phyloP scores from a whole-genome alignment of 2,888 invertebrate genomes.

The Dryobota labecula region DNA sequence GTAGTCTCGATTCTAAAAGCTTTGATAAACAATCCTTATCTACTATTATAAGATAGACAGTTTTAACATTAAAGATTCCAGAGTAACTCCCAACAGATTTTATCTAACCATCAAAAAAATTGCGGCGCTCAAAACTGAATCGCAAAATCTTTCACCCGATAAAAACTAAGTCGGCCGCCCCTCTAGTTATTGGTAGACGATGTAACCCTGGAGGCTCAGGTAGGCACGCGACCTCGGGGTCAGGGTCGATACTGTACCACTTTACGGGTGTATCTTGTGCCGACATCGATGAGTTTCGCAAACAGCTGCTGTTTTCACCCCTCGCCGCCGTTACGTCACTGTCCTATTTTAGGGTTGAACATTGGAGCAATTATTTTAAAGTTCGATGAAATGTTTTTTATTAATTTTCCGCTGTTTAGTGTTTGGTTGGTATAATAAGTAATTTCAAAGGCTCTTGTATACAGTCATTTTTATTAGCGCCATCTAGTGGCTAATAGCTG shows the following conservation, averaged over 20 bases:
- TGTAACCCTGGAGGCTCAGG: constrained; percentile 76
- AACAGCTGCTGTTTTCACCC: constrained; percentile 65
- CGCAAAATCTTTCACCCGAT: constrained; percentile 44
- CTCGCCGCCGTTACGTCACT: constrained; percentile 45
- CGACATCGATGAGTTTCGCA: constrained; percentile 75
- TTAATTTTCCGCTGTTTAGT: background rate
- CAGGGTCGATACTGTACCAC: constrained; percentile 73
- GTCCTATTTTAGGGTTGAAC: constrained; percentile 30
- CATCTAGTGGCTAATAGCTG: constrained; percentile 78
- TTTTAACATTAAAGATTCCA: constrained; percentile 9
- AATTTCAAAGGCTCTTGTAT: background rate
- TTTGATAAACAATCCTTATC: background rate
- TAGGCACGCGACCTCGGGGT: constrained; percentile 82
- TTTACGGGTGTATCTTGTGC: constrained; percentile 63
- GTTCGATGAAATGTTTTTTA: background rate
- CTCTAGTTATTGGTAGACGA: constrained; percentile 67
- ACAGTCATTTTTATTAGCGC: constrained; percentile 41
- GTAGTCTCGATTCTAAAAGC: constrained; percentile 1
- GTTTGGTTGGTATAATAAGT: background rate
- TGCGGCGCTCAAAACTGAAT: constrained; percentile 25
- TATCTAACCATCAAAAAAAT: constrained; percentile 22
- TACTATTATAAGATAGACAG: constrained; percentile 9
- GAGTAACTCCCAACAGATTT: constrained; percentile 9
- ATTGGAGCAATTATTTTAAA: constrained; percentile 27
- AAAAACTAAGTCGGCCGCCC: constrained; percentile 40